These are phyloP conservation scores for Drosophila sordidapex DNA, from an alignment of 2,888 invertebrate genomes.

Conservation along the genomic window DNA sequence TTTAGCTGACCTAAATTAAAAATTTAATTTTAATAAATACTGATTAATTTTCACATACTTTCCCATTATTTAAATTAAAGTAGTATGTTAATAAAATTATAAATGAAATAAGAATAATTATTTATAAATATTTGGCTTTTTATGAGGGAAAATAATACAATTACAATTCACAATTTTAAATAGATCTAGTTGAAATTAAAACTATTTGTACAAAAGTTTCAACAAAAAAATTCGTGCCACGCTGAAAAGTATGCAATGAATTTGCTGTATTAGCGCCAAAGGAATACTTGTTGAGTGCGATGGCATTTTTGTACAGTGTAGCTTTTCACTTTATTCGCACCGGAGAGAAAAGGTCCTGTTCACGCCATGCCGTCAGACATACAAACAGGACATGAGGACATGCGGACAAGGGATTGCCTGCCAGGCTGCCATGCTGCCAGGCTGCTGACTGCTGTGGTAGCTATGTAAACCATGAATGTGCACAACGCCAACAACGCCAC, in stretches of 20 bases:
- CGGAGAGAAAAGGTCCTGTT: conserved; percentile 67
- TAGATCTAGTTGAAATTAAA: neutral
- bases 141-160: neutral
- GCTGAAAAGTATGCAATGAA: conserved; percentile 43
- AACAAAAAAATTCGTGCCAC: neutral
- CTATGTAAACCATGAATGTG: conserved; percentile 77
- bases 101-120: neutral
- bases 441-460: conserved; percentile 59
- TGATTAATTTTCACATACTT: neutral
- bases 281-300: conserved; percentile 35
- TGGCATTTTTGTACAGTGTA: conserved; percentile 56
- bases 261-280: conserved; percentile 15
- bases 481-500: conserved; percentile 18
- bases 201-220: neutral
- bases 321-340: conserved; percentile 68
- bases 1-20: neutral
- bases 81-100: neutral
- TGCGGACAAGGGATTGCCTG: conserved; percentile 39
- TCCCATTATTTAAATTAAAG: neutral
- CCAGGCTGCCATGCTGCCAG: conserved; percentile 38
- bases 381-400: conserved; percentile 61
- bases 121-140: neutral
- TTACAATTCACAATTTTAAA: neutral
- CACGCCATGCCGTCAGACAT: conserved; percentile 75
- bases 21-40: neutral